These are phyloP conservation scores for Picathartes gymnocephalus DNA, from an alignment of 2,113 vertebrate species.

Conservation along the genomic window DNA sequence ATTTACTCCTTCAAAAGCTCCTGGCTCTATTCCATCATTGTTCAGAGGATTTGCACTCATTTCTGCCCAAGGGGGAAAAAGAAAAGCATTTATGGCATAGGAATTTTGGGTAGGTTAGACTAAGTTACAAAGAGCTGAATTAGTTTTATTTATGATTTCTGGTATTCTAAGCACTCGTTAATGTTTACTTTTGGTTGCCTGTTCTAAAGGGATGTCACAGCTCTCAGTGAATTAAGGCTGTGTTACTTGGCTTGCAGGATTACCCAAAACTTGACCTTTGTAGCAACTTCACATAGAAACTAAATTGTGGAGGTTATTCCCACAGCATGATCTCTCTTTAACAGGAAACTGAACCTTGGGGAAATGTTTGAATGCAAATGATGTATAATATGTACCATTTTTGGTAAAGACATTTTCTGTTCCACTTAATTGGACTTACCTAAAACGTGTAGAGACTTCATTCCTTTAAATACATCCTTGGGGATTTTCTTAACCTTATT, in stretches of 20 bases:
- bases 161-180: background rate
- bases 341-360: background rate
- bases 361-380: background rate
- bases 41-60: slow-evolving; percentile 95
- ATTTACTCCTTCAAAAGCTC: slow-evolving; percentile 89
- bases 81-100: background rate
- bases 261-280: background rate
- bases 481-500: slow-evolving; percentile 90
- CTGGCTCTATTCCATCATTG: slow-evolving; percentile 87
- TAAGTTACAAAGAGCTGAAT: background rate
- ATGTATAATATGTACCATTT: background rate
- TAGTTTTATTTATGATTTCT: background rate
- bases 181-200: background rate
- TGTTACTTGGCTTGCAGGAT: background rate
- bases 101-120: background rate
- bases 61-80: slow-evolving; percentile 70
- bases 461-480: slow-evolving; percentile 87
- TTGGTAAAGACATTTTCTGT: background rate
- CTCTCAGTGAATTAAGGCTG: background rate
- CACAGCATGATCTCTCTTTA: background rate
- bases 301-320: background rate
- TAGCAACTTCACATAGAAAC: background rate
- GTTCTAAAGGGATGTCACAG: background rate
- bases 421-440: slow-evolving; percentile 73
- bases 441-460: slow-evolving; percentile 90